These are phyloP conservation scores for Agonopterix subpropinquella DNA, from an alignment of 2,888 invertebrate genomes.

Conservation along the genomic window DNA sequence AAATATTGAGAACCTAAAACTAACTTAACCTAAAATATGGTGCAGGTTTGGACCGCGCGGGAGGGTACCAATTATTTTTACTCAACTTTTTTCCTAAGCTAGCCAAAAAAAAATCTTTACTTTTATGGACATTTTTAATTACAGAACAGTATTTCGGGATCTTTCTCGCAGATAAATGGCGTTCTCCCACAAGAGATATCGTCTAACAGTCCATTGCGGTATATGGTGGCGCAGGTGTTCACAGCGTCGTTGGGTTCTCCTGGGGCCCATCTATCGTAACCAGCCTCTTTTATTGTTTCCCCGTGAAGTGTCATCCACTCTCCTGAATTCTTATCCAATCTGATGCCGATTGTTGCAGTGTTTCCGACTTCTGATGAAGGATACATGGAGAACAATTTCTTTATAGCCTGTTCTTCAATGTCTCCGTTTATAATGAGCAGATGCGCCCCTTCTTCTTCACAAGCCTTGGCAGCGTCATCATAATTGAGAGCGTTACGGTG, in stretches of 20 bases:
- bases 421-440: neutral
- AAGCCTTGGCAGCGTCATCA: neutral
- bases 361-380: too few relatives aligned
- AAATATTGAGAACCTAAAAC: too few relatives aligned
- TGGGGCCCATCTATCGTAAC: neutral
- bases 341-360: neutral
- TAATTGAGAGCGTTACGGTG: neutral
- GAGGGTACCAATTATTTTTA: too few relatives aligned
- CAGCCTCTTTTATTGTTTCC: neutral
- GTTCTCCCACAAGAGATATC: too few relatives aligned
- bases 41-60: too few relatives aligned
- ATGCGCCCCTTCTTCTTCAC: neutral
- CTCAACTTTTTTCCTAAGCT: too few relatives aligned
- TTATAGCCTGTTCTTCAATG: neutral
- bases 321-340: neutral
- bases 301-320: neutral
- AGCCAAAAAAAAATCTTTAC: too few relatives aligned
- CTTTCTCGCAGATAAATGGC: neutral
- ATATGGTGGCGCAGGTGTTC: constrained; percentile 1
- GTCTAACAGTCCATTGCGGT: too few relatives aligned
- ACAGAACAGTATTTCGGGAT: too few relatives aligned
- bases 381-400: too few relatives aligned
- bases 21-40: too few relatives aligned
- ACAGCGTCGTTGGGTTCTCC: constrained; percentile 31
- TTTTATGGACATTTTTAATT: too few relatives aligned